phyloP scores from a whole-genome alignment of 2,797 vertebrate genomes.

The Cuniculus paca region DNA sequence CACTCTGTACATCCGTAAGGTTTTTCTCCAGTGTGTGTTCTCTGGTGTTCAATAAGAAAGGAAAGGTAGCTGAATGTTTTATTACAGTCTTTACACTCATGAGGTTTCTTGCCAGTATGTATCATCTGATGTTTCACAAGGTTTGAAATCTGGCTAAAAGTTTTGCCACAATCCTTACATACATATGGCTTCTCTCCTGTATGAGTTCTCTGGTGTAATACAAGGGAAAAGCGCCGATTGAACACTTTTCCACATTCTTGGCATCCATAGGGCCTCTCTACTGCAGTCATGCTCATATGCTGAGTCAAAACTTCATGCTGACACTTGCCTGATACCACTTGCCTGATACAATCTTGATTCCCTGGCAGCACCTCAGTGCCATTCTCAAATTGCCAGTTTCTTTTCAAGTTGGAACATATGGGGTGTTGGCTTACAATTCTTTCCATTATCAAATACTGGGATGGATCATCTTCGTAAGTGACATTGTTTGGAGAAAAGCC shows the following conservation, averaged over 20 bases:
- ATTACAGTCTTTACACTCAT: conserved; percentile 80
- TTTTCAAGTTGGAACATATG: conserved; percentile 16
- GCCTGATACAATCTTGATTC: conserved; percentile 20
- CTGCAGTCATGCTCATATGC: not conserved
- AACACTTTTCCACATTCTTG: conserved; percentile 75
- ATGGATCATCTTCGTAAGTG: not conserved
- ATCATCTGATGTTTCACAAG: conserved; percentile 82
- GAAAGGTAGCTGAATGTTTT: conserved; percentile 82
- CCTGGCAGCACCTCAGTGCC: conserved; percentile 31
- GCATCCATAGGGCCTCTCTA: conserved; percentile 69
- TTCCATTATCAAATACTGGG: conserved; percentile 56
- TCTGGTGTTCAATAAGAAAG: conserved; percentile 79
- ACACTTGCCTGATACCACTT: conserved; percentile 3
- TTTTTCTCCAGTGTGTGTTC: conserved; percentile 81
- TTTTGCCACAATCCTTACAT: conserved; percentile 80
- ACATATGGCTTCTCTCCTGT: conserved; percentile 79
- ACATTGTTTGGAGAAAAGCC: conserved; percentile 49
- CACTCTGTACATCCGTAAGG: conserved; percentile 75
- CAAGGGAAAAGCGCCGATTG: conserved; percentile 73
- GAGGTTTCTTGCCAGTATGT: conserved; percentile 83
- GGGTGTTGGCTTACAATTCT: conserved; percentile 15
- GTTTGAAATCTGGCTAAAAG: conserved; percentile 83
- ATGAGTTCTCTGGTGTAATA: conserved; percentile 77
- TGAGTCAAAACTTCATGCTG: conserved; percentile 29
- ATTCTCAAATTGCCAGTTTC: conserved; percentile 12